Evolutionary conservation across 2,888 invertebrate genomes (phyloP), one percentile per base, ranked within the genome.

Genomic region (Trichopoda pennipes): DNA sequence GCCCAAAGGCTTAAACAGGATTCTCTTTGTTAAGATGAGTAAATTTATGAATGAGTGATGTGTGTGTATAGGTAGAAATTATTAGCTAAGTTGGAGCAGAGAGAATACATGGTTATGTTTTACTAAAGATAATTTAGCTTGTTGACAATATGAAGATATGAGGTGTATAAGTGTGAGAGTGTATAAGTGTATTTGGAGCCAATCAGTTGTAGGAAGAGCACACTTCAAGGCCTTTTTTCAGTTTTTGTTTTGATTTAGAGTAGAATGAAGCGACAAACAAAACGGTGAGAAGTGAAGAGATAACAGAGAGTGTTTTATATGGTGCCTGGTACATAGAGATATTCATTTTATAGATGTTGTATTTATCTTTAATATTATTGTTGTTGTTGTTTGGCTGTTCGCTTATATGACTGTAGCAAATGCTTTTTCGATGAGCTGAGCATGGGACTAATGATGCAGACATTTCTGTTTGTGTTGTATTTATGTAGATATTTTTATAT

Each of bases 321-420:
- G 68, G 82, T 79, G 82, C 79, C 79, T 82, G 82, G 82, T 80
- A 82, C 79, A 32, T 55, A 42, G 73, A 73, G 56, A 77, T 72
- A 72, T 64, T 32, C 42, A 38, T 51, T 70, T 64, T 70, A 69
- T 53, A 60, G 75, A 42, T 77, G 66, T 69, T 74, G 63, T 69
- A 35, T 55, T 53, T 66, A 55, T 28, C 23, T 60, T n/a, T n/a
- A 23, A 28, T 38, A 12, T 47, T 64, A 32, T 63, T 80, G 47
- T 28, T 63, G 42, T 60, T 66, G 70, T 44, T 38, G 74, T 58
- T 16, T 75, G 79, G 49, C 63, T 77, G 77, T 82, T 82, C 72
- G 79, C 58, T 61, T 68, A 55, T 63, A 61, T 63, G 68, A 38
- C 74, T 82, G 64, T 69, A 72, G 60, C 74, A 74, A 28, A 73